Conservation (phyloP, 1,140 invertebrate species). For the Drosophila orena region DNA sequence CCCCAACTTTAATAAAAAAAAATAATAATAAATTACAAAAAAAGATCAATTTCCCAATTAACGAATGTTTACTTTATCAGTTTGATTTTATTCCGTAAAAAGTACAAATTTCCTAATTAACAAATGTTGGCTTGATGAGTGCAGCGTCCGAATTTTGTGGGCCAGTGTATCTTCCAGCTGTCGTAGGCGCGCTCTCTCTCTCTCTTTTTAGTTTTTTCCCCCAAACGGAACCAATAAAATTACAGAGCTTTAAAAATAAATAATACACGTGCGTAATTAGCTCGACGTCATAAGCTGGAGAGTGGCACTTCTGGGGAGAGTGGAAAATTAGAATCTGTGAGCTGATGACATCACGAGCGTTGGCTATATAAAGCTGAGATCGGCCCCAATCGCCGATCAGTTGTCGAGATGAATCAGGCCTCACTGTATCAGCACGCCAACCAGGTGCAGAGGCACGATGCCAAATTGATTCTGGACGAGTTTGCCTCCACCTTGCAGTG, state of each 20-base stretch:
- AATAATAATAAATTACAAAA: too few species aligned
- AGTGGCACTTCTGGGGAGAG: conserved; percentile 1
- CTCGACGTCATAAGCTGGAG: conserved; percentile 36
- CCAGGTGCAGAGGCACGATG: conserved; percentile 89
- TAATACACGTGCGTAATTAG: conserved; percentile 16
- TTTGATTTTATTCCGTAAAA: too few species aligned
- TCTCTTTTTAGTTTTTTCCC: neutral
- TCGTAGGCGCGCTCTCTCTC: conserved; percentile 2
- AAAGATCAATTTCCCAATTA: too few species aligned
- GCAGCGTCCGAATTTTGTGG: neutral
- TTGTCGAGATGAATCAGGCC: conserved; percentile 73
- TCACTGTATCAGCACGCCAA: conserved; percentile 86
- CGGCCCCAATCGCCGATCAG: conserved; percentile 32
- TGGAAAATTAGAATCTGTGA: conserved; percentile 12
- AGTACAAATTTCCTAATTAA: too few species aligned
- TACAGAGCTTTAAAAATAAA: conserved; percentile 73
- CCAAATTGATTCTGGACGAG: conserved; percentile 88
- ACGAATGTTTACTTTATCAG: too few species aligned
- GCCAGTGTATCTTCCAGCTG: conserved; percentile 28
- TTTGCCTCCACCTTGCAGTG: conserved; percentile 87
- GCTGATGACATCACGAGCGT: conserved; percentile 30
- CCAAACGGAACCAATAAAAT: conserved; percentile 36
- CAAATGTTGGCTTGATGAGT: neutral
- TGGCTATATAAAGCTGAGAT: conserved; percentile 62
- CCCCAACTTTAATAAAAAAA: too few species aligned